Conservation (phyloP, 2,113 vertebrate species). For the Malurus elegans region DNA sequence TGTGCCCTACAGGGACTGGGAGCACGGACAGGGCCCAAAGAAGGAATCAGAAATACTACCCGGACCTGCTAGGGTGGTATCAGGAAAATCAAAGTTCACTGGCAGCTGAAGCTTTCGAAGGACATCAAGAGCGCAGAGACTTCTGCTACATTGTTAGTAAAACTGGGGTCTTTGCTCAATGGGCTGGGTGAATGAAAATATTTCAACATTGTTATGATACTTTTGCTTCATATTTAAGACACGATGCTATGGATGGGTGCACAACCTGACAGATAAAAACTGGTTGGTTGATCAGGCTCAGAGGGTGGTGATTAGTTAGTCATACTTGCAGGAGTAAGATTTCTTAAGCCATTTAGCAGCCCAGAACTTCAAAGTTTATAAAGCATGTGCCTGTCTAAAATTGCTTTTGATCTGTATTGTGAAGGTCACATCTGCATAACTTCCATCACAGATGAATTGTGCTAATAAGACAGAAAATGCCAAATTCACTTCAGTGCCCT, state of each 20-base stretch:
- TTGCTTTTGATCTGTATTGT: no score
- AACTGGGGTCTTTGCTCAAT: neutral
- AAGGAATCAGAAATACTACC: neutral
- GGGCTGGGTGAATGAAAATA: neutral
- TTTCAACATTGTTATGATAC: neutral
- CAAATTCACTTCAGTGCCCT: neutral
- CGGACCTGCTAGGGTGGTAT: rapidly evolving
- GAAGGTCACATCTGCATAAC: neutral
- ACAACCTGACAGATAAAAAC: neutral
- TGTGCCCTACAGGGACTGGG: rapidly evolving
- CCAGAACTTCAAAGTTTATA: neutral
- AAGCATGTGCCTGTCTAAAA: neutral
- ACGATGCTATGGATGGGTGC: rapidly evolving
- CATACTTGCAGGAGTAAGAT: neutral
- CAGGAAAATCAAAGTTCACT: neutral
- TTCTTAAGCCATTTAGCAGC: neutral
- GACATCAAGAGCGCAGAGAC: neutral
- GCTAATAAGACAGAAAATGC: neutral
- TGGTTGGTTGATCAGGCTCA: neutral
- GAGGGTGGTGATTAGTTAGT: neutral
- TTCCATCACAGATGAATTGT: rapidly evolving
- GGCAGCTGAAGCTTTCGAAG: neutral
- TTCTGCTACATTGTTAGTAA: neutral
- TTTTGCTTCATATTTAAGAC: neutral
- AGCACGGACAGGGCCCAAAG: neutral